Percentiles rank a stretch among this genome's conserved stretches.
Conservation (phyloP, 2,888 invertebrate genomes). For the Imbricaverruca yamaguchii region DNA sequence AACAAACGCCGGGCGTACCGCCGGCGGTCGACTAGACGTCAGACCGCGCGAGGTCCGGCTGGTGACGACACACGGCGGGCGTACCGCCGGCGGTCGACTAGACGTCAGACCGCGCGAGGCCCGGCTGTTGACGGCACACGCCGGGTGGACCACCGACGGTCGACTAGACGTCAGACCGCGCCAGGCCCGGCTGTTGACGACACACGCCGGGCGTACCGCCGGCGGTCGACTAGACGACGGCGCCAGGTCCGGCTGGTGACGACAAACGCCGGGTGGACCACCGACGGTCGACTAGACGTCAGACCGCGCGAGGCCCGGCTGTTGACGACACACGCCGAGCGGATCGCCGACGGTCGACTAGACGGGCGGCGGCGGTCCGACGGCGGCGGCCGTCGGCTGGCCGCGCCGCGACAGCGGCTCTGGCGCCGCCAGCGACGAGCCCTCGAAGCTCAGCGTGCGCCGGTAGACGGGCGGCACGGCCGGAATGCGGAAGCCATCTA, state of each 20-base stretch:
- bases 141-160: too few species aligned
- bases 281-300: constrained; percentile 32
- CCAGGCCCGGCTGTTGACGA: too few species aligned
- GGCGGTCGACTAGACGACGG: too few species aligned
- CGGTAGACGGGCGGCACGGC: constrained; percentile 18
- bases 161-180: too few species aligned
- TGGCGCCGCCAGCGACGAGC: constrained; percentile 25
- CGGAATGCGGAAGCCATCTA: constrained; percentile 7
- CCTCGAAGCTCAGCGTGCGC: constrained; percentile 14
- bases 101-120: too few species aligned
- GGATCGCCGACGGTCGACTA: constrained; percentile 28
- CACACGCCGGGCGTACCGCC: too few species aligned
- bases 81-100: too few species aligned
- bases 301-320: constrained; percentile 29
- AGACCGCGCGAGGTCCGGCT: too few species aligned
- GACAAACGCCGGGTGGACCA: constrained; percentile 31
- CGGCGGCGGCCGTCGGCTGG: constrained; percentile 25
- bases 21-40: too few species aligned
- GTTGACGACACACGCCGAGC: constrained; percentile 29
- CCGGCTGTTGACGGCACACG: too few species aligned
- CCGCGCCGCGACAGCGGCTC: constrained; percentile 25
- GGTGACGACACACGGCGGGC: too few species aligned
- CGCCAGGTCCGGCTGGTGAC: constrained; percentile 28
- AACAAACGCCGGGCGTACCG: too few species aligned
- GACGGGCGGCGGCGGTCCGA: constrained; percentile 26